Base-by-base conservation (phyloP, 2,888 invertebrate species). In the Drosophila buzzatii region DNA sequence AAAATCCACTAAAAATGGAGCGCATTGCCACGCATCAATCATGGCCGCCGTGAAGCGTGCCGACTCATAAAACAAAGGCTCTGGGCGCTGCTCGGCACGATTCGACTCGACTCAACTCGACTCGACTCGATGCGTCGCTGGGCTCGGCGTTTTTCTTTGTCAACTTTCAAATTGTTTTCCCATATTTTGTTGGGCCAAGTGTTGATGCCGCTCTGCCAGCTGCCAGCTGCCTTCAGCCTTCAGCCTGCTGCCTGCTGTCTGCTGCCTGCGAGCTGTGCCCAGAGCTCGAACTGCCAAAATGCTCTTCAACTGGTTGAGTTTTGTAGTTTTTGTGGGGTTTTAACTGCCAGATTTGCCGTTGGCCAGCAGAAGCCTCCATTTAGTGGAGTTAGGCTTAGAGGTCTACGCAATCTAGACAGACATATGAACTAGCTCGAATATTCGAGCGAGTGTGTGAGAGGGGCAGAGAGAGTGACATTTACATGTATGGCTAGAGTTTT, bases 131-230 rank as follows among this genome's bases (percentile, higher is more conserved):
- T 33, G 14, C 35, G 35, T 7, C 52, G 35, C 20, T 27, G 27
- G 35, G 3, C 16, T 35, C 14, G 39, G 23, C 67, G 79, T 69
- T 69, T 79, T 87, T 86, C 89, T 86, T 86, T 81, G 81, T 82
- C 71, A 82, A 82, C 80, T 74, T 67, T 73, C 70, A 90, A 85
- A 85, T 90, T 88, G 88, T 88, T 85, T 90, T 85, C 65, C 90
- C 81, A 82, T 90, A 78, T 89, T 87, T 84, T 23, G 44, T 9
- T 37, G 35, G 58, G 31, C 44, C 42, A 27, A 33, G 49, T 27
- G 69, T 31, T 31, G 49, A 52, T 41, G 37, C 23, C 18, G 44
- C 16, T 39, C 14, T 27, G 27, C 7, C 39, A 3, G 16, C 44
- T 27, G 37, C 64, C 27, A 31, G 18, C 35, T 61, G 63, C 8